Percentiles rank a stretch among this genome's conserved stretches.
Evolutionary conservation across 2,113 vertebrate genomes (phyloP).

Genomic region (Tapirus terrestris): DNA sequence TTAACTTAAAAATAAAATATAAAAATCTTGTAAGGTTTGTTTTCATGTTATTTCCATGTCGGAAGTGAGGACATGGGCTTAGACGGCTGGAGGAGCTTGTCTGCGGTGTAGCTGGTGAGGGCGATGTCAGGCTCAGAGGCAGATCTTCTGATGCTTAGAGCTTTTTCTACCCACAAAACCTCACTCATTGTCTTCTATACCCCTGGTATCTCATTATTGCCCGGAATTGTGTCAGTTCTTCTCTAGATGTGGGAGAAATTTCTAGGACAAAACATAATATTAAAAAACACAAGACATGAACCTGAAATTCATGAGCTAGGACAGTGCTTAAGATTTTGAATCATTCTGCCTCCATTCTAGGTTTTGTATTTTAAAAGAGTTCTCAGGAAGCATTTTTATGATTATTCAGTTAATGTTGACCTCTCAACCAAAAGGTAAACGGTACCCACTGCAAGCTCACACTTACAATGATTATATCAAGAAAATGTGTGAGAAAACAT

Average conservation of each 20-base stretch:
- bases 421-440: background rate
- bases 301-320: background rate
- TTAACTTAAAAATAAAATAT: too few species aligned
- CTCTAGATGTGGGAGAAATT: background rate
- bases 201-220: background rate
- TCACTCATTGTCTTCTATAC: background rate
- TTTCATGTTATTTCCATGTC: background rate
- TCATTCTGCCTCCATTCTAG: background rate
- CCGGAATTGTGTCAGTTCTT: background rate
- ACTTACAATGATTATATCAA: background rate
- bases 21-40: background rate
- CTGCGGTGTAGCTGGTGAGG: accelerated
- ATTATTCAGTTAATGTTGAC: background rate
- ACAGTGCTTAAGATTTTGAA: background rate
- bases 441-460: background rate
- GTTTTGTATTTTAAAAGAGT: background rate
- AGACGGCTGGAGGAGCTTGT: background rate
- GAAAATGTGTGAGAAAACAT: background rate
- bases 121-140: background rate
- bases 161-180: background rate
- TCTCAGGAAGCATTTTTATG: background rate
- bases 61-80: background rate
- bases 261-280: background rate
- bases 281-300: background rate
- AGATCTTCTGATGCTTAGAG: background rate